Evolutionary conservation across 2,113 vertebrate genomes (phyloP).

Genomic region (Plestiodon gilberti): DNA sequence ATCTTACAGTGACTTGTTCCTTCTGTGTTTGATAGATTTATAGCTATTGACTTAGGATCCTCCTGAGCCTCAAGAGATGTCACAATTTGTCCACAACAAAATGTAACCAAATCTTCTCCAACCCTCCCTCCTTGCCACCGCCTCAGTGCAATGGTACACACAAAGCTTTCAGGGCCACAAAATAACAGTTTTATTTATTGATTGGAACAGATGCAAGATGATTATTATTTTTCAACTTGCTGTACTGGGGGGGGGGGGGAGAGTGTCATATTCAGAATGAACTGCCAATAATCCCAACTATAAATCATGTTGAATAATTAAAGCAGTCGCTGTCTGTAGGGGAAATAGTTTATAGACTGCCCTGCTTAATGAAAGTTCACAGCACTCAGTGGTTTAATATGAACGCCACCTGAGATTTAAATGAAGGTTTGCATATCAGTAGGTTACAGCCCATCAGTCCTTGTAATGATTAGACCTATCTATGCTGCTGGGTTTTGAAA

Average conservation of each 20-base stretch:
- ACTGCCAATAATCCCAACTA: slow-evolving; percentile 40
- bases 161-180: slow-evolving; percentile 22
- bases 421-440: slow-evolving; percentile 45
- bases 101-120: slow-evolving; percentile 4
- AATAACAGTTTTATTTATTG: slow-evolving; percentile 55
- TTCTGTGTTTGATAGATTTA: slow-evolving; percentile 18
- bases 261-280: slow-evolving; percentile 52
- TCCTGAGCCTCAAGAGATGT: slow-evolving; percentile 40
- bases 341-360: slow-evolving; percentile 63
- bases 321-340: slow-evolving; percentile 56
- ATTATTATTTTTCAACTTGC: slow-evolving; percentile 57
- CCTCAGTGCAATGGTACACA: slow-evolving; percentile 35
- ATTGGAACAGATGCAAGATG: slow-evolving; percentile 20
- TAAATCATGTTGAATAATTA: slow-evolving; percentile 60
- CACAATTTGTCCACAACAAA: slow-evolving; percentile 35
- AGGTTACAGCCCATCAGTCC: slow-evolving; percentile 50
- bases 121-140: too few relatives aligned
- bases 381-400: slow-evolving; percentile 53
- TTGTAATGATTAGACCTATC: slow-evolving; percentile 43
- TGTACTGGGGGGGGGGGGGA: slow-evolving; percentile 42
- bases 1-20: slow-evolving; percentile 19
- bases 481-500: slow-evolving; percentile 38
- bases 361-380: slow-evolving; percentile 63
- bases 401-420: slow-evolving; percentile 64
- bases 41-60: background rate